Evolutionary conservation across 2,888 invertebrate species (phyloP), one percentile per base, ranked within the genome.

Genomic region (Agonopterix arenella): DNA sequence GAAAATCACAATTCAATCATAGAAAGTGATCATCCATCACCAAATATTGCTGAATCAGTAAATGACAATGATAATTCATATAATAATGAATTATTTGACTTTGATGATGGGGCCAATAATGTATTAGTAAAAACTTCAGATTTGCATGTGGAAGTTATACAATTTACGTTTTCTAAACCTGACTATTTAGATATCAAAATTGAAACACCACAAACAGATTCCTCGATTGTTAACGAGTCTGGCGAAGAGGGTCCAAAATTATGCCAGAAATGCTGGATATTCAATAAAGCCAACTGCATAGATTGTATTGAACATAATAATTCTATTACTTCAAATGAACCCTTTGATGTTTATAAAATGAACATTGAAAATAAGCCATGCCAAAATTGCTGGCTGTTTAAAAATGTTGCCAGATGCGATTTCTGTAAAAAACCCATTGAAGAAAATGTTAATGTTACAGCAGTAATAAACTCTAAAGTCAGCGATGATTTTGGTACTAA

Each of bases 311-410:
- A 47, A 47, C 28, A 28, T 28, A 28, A 28, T 28, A 28, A 28
- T 28, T 18, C 4, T 2, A 18, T 4, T 18, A 28, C 1, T 28
- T 5, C 28, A 28, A 28, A 28, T 28, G 7, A 28, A 7, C 28
- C 4, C 28, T 28, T 28, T 7, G 28, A 28, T 7, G 7, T 28
- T 28, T 28, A 5, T 28, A 28, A 28, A 28, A 28, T 4, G 2
- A 18, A 46, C 4, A 50, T 10, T 43, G 46, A 13, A 13, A 28
- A 18, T 46, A 44, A 38, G 8, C 8, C 43, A 54, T 79, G 80
- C 49, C 63, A 68, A 44, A 54, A 54, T 50, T 80, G 80, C 48
- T 80, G 78, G 73, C 28, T 80, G 16, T 80, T 79, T 40, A 54
- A 53, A 46, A 52, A 63, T 51, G 45, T 58, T 8, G 50, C 52